phyloP scores from a whole-genome alignment of 2,113 vertebrate species.

The Prolemur simus region DNA sequence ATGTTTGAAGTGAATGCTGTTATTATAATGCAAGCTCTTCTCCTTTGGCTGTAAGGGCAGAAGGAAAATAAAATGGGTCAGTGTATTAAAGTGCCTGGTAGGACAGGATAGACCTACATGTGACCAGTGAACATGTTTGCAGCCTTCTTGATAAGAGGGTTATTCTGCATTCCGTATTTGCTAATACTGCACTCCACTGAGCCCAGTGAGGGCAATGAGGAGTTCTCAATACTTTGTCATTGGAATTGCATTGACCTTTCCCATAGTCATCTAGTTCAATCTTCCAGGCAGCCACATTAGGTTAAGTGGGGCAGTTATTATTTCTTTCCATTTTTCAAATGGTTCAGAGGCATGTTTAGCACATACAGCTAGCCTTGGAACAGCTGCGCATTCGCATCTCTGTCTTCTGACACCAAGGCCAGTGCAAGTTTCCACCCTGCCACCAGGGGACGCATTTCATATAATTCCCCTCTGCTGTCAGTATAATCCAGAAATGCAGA shows the following conservation, averaged over 20 bases:
- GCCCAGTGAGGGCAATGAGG: neutral
- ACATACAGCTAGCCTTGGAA: neutral
- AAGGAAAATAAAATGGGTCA: neutral
- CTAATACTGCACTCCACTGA: neutral
- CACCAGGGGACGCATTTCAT: rapidly evolving
- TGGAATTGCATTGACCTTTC: neutral
- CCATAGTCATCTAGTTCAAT: neutral
- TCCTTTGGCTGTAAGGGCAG: neutral
- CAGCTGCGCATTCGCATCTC: neutral
- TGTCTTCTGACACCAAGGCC: neutral
- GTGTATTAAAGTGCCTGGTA: neutral
- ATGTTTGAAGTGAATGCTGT: neutral
- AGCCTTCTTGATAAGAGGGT: neutral
- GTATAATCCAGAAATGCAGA: neutral
- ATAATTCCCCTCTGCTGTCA: neutral
- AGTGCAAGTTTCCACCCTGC: neutral
- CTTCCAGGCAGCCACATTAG: neutral
- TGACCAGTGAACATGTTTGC: neutral
- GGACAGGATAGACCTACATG: neutral
- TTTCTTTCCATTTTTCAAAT: neutral
- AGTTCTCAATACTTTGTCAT: neutral
- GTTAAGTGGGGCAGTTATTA: neutral
- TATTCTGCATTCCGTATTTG: neutral
- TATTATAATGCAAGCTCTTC: neutral
- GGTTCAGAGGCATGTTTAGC: rapidly evolving